Percentiles rank a stretch among this genome's conserved stretches.
phyloP scores from a whole-genome alignment of 1,140 invertebrate species.

The Helicoverpa armigera region DNA sequence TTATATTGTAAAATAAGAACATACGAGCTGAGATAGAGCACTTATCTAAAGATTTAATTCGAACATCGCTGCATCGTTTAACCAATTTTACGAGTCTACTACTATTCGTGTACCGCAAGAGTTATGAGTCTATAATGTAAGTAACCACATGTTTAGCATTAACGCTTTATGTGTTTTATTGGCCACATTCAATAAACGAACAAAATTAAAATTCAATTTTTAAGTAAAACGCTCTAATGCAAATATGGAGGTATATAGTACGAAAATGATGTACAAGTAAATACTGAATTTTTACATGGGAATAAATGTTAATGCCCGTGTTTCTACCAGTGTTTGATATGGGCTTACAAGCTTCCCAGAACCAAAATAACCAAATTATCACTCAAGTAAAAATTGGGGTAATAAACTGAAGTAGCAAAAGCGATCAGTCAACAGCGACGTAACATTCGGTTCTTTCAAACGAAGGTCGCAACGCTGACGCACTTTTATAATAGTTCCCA shows the following conservation, averaged over 20 bases:
- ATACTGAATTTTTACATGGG: background rate
- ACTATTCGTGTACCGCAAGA: slow-evolving; percentile 40
- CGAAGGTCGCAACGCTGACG: slow-evolving; percentile 70
- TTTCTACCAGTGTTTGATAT: slow-evolving; percentile 10
- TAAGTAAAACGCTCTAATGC: background rate
- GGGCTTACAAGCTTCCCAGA: background rate
- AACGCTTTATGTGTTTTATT: slow-evolving; percentile 42
- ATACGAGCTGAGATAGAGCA: background rate
- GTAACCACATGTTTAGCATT: slow-evolving; percentile 23
- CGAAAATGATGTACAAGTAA: too few species aligned
- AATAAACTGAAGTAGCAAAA: slow-evolving; percentile 16
- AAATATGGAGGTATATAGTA: background rate
- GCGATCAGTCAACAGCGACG: slow-evolving; percentile 43
- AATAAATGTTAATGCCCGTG: background rate
- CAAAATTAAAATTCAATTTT: slow-evolving; percentile 19
- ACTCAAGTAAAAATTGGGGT: background rate
- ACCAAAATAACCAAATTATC: background rate
- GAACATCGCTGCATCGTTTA: slow-evolving; percentile 13
- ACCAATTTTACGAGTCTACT: slow-evolving; percentile 46
- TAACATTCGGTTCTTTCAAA: slow-evolving; percentile 46
- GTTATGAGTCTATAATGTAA: slow-evolving; percentile 26
- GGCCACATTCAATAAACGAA: slow-evolving; percentile 9
- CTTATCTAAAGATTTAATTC: slow-evolving; percentile 10
- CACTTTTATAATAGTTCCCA: slow-evolving; percentile 67
- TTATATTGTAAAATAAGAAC: background rate